Base-by-base conservation (phyloP, 2,888 invertebrate genomes). In the Cecidostiba fungosa region DNA sequence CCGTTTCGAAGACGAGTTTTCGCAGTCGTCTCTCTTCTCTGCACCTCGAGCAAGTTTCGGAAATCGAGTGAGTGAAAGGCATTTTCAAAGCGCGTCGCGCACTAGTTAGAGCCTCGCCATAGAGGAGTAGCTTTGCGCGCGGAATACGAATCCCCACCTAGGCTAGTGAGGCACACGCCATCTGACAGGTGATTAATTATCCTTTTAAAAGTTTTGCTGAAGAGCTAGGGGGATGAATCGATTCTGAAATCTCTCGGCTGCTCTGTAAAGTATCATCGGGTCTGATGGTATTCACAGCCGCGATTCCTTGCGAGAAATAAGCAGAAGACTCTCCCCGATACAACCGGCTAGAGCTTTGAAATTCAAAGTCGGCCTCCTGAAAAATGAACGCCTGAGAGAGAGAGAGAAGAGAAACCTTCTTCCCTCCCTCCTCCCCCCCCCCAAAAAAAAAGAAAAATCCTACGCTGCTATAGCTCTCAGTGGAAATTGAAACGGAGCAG, bases 181-280 rank as follows among this genome's bases (percentile, higher is more conserved):
- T 84, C 78, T 84, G 86, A 86, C 86, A 86, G 86, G 74, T 54
- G 84, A 78, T 86, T 86, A 84, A 86, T 86, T 86, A 86, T 84
- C 81, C 74, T 66, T 81, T 86, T 86, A 77, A 84, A 84, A 86
- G 69, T 86, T 84, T 23, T n/a, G 1, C 23, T 16, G 10, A 54
- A 32, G 10, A n/a, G 29, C 43, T 6, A 50, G 39, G 26, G 39
- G 43, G 54, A 74, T 43, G 50, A 78, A 82, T 85, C 73, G 73
- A 80, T 81, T 85, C 70, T n/a, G 3, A 43, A 74, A 54, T 59
- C 74, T 47, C 26, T 2, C 43, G 69, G 54, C n/a, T 16, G 19
- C 50, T 69, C 69, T 39, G 26, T 6, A 59, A 8, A 59, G 54
- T 54, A n/a, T n/a, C 54, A n/a, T 59, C 8, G n/a, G 2, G 54